These are phyloP conservation scores for Pterostichus niger DNA, from an alignment of 2,888 invertebrate species.

Conservation along the genomic window DNA sequence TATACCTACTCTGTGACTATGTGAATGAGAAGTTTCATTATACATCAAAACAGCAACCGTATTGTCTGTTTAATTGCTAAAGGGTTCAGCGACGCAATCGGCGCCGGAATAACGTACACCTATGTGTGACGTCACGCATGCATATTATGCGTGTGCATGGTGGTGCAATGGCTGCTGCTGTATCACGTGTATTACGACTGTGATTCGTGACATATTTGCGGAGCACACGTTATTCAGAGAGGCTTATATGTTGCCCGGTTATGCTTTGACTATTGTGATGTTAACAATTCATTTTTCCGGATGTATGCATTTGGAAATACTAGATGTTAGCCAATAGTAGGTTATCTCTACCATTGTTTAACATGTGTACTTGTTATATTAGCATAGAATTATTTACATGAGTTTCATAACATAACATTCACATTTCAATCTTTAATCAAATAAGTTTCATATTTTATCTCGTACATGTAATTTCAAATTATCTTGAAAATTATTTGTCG, in stretches of 20 bases:
- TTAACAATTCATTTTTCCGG: conserved; percentile 3
- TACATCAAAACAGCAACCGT: conserved; percentile 44
- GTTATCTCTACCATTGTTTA: background rate
- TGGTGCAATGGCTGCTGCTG: background rate
- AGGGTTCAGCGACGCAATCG: background rate
- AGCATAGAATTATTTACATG: background rate
- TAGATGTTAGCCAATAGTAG: background rate
- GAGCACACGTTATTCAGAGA: conserved; percentile 11
- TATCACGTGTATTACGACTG: background rate
- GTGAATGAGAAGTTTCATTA: conserved; percentile 17
- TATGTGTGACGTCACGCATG: conserved; percentile 22
- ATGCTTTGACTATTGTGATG: background rate
- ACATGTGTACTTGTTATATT: background rate
- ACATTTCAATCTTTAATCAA: too few relatives aligned
- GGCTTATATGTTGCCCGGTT: background rate
- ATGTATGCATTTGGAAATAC: conserved; percentile 7
- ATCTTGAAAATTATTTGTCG: too few relatives aligned
- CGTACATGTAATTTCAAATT: too few relatives aligned
- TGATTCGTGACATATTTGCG: conserved; percentile 37
- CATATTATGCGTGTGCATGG: conserved; percentile 16
- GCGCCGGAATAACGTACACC: background rate
- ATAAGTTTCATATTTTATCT: too few relatives aligned
- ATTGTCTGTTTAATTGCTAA: conserved; percentile 30
- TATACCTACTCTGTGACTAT: background rate
- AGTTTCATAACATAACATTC: too few relatives aligned